Evolutionary conservation across 1,140 invertebrate species (phyloP), one percentile per base, ranked within the genome.

Genomic region (Bathynomus jamesi): DNA sequence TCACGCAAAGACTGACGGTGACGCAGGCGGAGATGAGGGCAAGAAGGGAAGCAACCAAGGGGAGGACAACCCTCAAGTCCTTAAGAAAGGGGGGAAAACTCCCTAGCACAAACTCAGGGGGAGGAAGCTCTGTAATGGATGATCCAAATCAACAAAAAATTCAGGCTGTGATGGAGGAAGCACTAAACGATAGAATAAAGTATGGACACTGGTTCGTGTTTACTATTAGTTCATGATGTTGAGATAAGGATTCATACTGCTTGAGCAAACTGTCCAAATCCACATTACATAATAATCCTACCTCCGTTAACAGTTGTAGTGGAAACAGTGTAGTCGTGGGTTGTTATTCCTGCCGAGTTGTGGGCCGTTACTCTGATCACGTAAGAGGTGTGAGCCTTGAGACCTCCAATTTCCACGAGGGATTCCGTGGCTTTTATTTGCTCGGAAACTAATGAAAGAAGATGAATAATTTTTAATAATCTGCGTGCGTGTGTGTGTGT

Each of bases 321-420:
- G 21, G 28, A 61, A 10, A 69, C 46, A n/a, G 67, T 61, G 28
- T 69, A 69, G 31, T 61, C 46, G 2, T 53, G 53, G 10, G 32
- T 53, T 8, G 73, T 83, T 0, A 81, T 81, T 3, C 84, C 84
- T 32, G 83, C 83, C 21, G 81, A 80, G 76, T 82, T 84, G 71
- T 82, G 79, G 0, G 83, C 84, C 2, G 79, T 83, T 0, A 85
- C 81, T 17, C 80, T 77, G 77, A 85, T 79, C 7, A 79, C 74
- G 72, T 84, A 84, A 79, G 80, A 81, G 0, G 81, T 81, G 7
- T 80, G 81, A 1, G 83, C 82, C 28, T 80, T 78, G 11, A 83
- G 75, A 40, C 82, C 82, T 63, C 79, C 76, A 0, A 83, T 80
- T 3, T 73, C 63, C 53, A 81, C 40, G 40, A 17, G 21, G 13